These are phyloP conservation scores for Pundamilia nyererei DNA, from an alignment of 2,113 vertebrate species.

Conservation along the genomic window DNA sequence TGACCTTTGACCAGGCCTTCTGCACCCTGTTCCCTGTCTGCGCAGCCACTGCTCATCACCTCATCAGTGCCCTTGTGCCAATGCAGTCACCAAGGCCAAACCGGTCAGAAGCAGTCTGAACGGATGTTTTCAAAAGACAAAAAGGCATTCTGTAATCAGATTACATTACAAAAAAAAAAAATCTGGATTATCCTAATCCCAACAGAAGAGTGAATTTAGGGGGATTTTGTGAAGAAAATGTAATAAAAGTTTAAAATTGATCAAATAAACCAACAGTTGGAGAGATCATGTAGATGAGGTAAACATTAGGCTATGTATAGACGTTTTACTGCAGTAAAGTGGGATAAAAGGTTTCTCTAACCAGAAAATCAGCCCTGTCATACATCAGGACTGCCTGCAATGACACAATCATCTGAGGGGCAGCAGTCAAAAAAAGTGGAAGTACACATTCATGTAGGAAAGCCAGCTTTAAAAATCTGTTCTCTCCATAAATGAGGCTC, in stretches of 20 bases:
- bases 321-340: background rate
- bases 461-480: background rate
- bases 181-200: background rate
- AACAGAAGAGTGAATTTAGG: background rate
- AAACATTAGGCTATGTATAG: background rate
- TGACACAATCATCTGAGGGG: background rate
- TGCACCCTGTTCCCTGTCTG: background rate
- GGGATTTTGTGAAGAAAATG: background rate
- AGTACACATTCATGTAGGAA: background rate
- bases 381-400: background rate
- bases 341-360: background rate
- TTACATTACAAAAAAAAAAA: background rate
- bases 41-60: background rate
- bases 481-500: background rate
- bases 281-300: background rate
- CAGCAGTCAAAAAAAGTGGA: background rate
- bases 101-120: background rate
- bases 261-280: background rate
- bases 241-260: background rate
- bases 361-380: background rate
- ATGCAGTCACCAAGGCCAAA: background rate
- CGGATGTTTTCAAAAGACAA: background rate
- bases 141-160: background rate
- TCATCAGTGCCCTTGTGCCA: background rate
- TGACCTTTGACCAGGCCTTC: background rate